phyloP scores from a whole-genome alignment of 2,888 invertebrate genomes.

The Yponomeuta plumbellus region DNA sequence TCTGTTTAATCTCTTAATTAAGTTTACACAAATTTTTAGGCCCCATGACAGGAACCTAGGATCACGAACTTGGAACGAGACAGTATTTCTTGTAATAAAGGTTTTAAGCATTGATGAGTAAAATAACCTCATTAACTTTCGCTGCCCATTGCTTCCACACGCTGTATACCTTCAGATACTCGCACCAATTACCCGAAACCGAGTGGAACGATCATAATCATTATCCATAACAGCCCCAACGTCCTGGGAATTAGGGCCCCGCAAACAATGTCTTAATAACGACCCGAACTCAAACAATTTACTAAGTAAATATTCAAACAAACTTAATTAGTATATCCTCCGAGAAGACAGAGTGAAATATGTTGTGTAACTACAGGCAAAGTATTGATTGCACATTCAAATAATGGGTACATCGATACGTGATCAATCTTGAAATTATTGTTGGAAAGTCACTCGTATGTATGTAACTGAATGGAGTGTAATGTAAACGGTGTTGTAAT shows the following conservation, averaged over 20 bases:
- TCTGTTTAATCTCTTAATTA: too few species aligned
- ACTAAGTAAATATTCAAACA: slow-evolving; percentile 66
- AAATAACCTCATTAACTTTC: neutral
- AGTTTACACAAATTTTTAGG: too few species aligned
- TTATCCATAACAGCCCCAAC: slow-evolving; percentile 27
- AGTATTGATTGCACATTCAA: slow-evolving; percentile 68
- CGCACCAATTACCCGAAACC: slow-evolving; percentile 11
- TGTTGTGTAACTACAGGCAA: slow-evolving; percentile 55
- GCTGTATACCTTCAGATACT: slow-evolving; percentile 2
- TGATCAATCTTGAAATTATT: too few species aligned
- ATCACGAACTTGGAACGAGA: too few species aligned
- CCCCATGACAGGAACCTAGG: too few species aligned
- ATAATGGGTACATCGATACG: slow-evolving; percentile 41
- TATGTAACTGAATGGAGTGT: too few species aligned
- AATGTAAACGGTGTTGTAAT: too few species aligned
- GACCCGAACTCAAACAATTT: slow-evolving; percentile 61
- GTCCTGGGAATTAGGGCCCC: slow-evolving; percentile 17
- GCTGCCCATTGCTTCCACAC: neutral
- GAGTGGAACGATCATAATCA: slow-evolving; percentile 24
- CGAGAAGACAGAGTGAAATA: slow-evolving; percentile 48
- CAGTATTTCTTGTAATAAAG: too few species aligned
- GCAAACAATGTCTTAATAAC: slow-evolving; percentile 47
- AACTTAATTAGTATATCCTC: slow-evolving; percentile 64
- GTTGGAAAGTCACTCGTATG: neutral
- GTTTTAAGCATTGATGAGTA: too few species aligned